These are phyloP conservation scores for Lagorchestes hirsutus DNA, from an alignment of 2,797 vertebrate genomes.

Conservation along the genomic window DNA sequence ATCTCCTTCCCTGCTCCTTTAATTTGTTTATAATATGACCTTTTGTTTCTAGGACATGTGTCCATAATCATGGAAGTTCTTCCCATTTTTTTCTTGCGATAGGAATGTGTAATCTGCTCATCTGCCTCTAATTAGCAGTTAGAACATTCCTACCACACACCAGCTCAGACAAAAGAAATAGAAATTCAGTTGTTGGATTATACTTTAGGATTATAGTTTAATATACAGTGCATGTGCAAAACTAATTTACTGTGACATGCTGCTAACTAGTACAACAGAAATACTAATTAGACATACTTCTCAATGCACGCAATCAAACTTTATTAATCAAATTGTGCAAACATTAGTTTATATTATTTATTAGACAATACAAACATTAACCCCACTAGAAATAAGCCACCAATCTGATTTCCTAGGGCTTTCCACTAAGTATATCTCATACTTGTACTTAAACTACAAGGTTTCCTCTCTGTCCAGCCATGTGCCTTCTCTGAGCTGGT, in stretches of 20 bases:
- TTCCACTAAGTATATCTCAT: not conserved
- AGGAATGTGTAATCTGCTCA: not conserved
- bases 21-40: not conserved
- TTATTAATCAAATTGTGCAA: not conserved
- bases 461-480: not conserved
- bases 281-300: not conserved
- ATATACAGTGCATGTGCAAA: not conserved
- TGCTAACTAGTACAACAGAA: not conserved
- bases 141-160: not conserved
- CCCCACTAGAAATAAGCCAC: not conserved
- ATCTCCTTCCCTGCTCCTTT: not conserved
- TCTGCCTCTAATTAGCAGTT: not conserved
- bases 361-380: not conserved
- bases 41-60: not conserved
- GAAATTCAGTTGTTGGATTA: not conserved
- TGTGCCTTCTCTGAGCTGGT: not conserved
- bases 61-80: not conserved
- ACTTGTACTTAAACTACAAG: not conserved
- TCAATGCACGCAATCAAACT: not conserved
- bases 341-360: not conserved
- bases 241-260: not conserved
- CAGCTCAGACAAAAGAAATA: constrained; percentile 47
- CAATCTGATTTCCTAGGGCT: not conserved
- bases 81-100: not conserved
- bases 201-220: not conserved